These are phyloP conservation scores for Erpornis zantholeuca DNA, from an alignment of 2,113 vertebrate species.

Conservation along the genomic window DNA sequence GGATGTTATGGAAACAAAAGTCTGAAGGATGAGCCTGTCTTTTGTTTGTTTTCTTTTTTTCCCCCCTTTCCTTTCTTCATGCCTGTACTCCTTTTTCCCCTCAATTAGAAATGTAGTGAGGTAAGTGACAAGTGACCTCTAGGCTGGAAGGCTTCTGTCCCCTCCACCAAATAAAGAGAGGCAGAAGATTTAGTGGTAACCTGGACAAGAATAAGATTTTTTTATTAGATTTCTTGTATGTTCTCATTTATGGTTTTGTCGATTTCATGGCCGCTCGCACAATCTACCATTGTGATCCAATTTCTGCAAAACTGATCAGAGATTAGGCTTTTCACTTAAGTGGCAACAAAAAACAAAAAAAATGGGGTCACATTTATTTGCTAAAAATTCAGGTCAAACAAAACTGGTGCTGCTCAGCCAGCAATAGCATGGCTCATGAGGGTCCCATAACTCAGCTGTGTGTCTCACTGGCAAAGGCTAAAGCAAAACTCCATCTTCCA, in stretches of 20 bases:
- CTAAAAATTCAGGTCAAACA: background rate
- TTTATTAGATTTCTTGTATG: background rate
- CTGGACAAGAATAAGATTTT: background rate
- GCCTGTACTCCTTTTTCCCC: background rate
- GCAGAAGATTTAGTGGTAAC: background rate
- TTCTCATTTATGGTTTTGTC: slow-evolving; percentile 26
- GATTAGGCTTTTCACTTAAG: slow-evolving; percentile 17
- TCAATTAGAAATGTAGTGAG: slow-evolving; percentile 4
- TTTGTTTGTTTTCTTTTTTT: background rate
- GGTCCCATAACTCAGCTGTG: background rate
- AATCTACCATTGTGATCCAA: background rate
- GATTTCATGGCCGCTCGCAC: background rate
- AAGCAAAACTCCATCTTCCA: background rate
- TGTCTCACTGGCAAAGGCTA: background rate
- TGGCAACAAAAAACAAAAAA: background rate
- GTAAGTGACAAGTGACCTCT: background rate
- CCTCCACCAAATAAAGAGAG: slow-evolving; percentile 1
- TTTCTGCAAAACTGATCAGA: slow-evolving; percentile 28
- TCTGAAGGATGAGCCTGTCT: slow-evolving; percentile 2
- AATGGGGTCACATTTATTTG: background rate
- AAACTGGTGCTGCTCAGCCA: background rate
- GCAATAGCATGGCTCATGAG: background rate
- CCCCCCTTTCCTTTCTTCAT: background rate
- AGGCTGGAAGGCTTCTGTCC: background rate
- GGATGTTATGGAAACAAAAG: slow-evolving; percentile 37